Evolutionary conservation across 2,888 invertebrate species (phyloP).

Genomic region (Alcis repandata): DNA sequence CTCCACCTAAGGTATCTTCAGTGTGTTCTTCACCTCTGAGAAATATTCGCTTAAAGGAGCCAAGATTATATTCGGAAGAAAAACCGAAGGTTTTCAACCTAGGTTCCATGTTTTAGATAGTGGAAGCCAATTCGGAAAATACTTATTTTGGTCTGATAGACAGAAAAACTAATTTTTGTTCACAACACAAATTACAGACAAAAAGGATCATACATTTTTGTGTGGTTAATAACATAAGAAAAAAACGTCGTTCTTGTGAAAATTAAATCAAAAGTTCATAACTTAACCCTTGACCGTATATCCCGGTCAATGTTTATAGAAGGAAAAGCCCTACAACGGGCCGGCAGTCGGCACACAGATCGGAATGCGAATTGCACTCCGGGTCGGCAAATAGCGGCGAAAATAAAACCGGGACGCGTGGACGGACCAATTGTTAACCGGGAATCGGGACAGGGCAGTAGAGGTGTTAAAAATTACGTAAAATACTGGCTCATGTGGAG

Average conservation of each 20-base stretch:
- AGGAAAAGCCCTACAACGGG: constrained; percentile 50
- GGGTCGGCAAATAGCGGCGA: constrained; percentile 30
- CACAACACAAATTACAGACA: no score
- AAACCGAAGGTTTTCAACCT: no score
- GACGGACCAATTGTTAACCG: not conserved
- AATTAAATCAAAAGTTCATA: not conserved
- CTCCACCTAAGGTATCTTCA: no score
- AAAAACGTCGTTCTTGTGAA: not conserved
- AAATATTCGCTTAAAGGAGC: no score
- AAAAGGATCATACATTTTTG: no score
- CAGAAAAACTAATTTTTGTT: no score
- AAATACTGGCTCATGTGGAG: not conserved
- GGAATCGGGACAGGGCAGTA: not conserved
- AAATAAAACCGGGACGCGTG: constrained; percentile 23
- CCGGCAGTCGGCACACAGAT: constrained; percentile 33
- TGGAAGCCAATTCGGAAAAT: no score
- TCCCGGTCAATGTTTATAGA: constrained; percentile 58
- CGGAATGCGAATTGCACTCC: constrained; percentile 37
- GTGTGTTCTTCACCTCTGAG: no score
- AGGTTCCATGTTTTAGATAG: no score
- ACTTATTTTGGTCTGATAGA: no score
- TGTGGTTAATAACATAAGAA: no score
- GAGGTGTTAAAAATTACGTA: not conserved
- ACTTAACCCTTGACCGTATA: constrained; percentile 29
- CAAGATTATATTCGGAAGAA: no score